These are phyloP conservation scores for Chironomus tepperi DNA, from an alignment of 1,140 invertebrate species.

Conservation along the genomic window DNA sequence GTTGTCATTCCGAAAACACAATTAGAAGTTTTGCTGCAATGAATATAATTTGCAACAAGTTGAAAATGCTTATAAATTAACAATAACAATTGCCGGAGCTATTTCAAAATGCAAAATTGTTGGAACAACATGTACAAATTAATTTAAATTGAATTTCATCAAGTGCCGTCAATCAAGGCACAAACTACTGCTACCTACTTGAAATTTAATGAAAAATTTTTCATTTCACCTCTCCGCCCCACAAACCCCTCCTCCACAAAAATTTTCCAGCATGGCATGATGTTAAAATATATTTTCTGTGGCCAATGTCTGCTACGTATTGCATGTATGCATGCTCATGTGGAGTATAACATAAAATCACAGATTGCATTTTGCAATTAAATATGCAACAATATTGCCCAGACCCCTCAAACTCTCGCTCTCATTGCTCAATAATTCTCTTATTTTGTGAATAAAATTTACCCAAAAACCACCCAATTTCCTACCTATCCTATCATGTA, in stretches of 20 bases:
- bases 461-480: too few species aligned
- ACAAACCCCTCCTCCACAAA: background rate
- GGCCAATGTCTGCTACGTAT: background rate
- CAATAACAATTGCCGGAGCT: background rate
- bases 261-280: background rate
- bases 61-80: conserved; percentile 14
- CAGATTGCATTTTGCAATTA: conserved; percentile 13
- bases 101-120: conserved; percentile 14
- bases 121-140: conserved; percentile 13
- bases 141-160: conserved; percentile 15
- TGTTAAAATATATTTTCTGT: conserved; percentile 1
- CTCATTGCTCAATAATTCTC: background rate
- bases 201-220: conserved; percentile 9
- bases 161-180: conserved; percentile 11
- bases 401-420: background rate
- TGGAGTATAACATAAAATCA: background rate
- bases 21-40: background rate
- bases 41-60: background rate
- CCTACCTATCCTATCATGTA: too few species aligned
- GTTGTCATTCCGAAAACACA: background rate
- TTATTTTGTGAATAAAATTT: too few species aligned
- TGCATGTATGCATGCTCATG: background rate
- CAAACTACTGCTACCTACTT: background rate
- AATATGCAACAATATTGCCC: conserved; percentile 7
- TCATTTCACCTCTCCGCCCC: background rate